Conservation (phyloP, 2,888 invertebrate genomes). For the Ormyrus labotus region DNA sequence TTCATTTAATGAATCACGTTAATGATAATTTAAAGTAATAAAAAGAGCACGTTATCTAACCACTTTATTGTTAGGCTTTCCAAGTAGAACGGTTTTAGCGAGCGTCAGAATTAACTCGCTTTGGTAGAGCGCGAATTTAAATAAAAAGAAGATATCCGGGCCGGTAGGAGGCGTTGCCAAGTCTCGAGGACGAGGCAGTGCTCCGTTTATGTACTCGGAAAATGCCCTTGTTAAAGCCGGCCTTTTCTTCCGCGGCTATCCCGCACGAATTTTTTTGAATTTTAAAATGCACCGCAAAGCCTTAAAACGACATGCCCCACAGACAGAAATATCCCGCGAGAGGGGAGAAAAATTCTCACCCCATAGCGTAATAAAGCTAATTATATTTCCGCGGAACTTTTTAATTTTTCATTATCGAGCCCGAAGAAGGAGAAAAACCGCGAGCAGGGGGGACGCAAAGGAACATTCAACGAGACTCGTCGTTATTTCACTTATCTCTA, state of each 20-base stretch:
- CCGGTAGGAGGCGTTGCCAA: constrained; percentile 44
- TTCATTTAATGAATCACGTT: no score
- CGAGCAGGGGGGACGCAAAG: background rate
- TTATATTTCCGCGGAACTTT: constrained; percentile 15
- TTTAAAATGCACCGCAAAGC: constrained; percentile 31
- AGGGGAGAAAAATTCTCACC: background rate
- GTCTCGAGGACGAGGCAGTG: constrained; percentile 21
- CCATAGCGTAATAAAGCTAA: background rate
- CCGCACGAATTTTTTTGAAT: constrained; percentile 43
- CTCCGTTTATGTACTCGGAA: constrained; percentile 49
- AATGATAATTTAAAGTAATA: no score
- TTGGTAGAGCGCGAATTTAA: constrained; percentile 39
- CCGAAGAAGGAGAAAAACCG: constrained; percentile 1
- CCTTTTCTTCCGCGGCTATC: constrained; percentile 8
- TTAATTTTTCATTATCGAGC: constrained; percentile 46
- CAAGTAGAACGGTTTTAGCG: constrained; percentile 11
- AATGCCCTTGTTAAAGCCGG: constrained; percentile 46
- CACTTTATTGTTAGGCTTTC: constrained; percentile 39
- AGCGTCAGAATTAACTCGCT: constrained; percentile 45
- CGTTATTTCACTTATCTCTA: constrained; percentile 57
- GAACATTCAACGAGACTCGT: constrained; percentile 21
- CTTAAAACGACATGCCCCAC: background rate
- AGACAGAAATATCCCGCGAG: background rate
- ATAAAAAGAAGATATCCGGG: constrained; percentile 46
- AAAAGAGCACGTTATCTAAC: constrained; percentile 1